Conservation (phyloP, 1,140 invertebrate species). For the Whitmania pigra region DNA sequence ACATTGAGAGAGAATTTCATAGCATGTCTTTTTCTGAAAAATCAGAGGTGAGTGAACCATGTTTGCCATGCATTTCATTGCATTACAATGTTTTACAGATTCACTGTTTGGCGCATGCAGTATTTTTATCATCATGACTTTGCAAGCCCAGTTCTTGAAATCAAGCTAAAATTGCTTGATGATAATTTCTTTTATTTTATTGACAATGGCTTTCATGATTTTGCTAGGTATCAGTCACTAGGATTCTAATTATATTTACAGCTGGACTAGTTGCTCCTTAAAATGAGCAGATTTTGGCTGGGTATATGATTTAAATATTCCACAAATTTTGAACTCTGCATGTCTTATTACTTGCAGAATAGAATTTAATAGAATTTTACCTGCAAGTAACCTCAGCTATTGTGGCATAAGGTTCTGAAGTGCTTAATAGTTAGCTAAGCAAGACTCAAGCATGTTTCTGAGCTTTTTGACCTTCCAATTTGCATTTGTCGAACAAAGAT, state of each 20-base stretch:
- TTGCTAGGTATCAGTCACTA: too few species aligned
- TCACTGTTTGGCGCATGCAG: neutral
- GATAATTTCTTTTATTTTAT: too few species aligned
- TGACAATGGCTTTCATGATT: too few species aligned
- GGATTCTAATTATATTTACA: too few species aligned
- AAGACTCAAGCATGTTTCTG: neutral
- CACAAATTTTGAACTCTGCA: neutral
- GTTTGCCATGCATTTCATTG: conserved; percentile 40
- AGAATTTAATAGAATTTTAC: neutral
- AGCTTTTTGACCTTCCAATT: conserved; percentile 16
- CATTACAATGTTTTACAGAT: conserved; percentile 26
- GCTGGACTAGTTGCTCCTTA: too few species aligned
- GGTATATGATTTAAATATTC: too few species aligned
- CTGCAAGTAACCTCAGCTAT: conserved; percentile 7
- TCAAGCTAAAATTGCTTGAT: too few species aligned
- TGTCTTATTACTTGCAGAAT: neutral
- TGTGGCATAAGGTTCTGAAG: neutral
- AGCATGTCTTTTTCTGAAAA: conserved; percentile 21
- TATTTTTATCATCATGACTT: too few species aligned
- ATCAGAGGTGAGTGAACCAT: neutral
- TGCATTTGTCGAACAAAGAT: neutral
- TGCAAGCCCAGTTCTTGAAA: too few species aligned
- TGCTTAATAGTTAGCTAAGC: conserved; percentile 9
- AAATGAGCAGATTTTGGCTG: too few species aligned
- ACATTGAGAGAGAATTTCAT: conserved; percentile 26